Evolutionary conservation across 1,140 invertebrate genomes (phyloP), one percentile per base, ranked within the genome.

Genomic region (Mercenaria mercenaria): DNA sequence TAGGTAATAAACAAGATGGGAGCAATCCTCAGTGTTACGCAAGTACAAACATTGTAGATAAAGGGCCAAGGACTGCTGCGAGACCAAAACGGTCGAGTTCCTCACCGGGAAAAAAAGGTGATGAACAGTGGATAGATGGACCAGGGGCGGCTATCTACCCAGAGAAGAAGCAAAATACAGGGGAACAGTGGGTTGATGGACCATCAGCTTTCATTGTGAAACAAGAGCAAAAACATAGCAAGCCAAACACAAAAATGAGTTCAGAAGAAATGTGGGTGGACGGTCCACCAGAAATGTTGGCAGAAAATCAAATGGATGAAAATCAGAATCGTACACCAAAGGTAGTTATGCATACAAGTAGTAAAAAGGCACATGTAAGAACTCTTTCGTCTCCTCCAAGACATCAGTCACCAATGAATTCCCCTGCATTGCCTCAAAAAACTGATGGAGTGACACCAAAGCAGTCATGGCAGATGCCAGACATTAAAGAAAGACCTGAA

Each of bases 51-150:
- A 82, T 89, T 86, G 76, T 91, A n/a, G 91, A 91, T 64, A 89
- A 89, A 79, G 61, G 50, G 15, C 61, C 47, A 80, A 56, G 80
- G 34, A 56, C 47, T 56, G 37, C 76, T 74, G 11, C 76, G 41
- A 80, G 83, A 69, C 37, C 87, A 34, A 91, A 90, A 82, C 26
- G 88, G 13, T 80, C 82, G 39, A 84, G 64, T 77, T 59, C 77
- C 20, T 76, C 79, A 15, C 69, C 87, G 59, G 69, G 41, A 64
- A 84, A 59, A 59, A 82, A 82, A 76, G 90, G 90, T 50, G 98
- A 99, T 92, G 98, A 99, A 94, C 98, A 99, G 93, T 99, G 99
- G 99, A 98, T 99, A 80, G 99, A 99, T 96, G 99, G 99, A 0
- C 99, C 99, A 0, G 97, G 94, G 11, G 94, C 93, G 13, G 91